Evolutionary conservation across 2,888 invertebrate genomes (phyloP).

Genomic region (Drosophila histrio): DNA sequence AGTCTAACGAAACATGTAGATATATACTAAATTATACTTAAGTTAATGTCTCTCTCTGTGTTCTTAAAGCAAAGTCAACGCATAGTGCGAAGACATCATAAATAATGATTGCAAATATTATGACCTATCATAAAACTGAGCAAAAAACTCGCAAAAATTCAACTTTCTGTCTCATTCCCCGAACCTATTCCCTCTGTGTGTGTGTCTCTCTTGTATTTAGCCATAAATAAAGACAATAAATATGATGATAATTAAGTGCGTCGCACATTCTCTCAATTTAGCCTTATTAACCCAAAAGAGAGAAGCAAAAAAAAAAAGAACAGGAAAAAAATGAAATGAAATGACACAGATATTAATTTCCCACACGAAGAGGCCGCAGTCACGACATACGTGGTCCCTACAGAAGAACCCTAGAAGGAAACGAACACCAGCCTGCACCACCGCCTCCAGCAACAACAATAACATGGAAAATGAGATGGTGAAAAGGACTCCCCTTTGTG

Average conservation of each 20-base stretch:
- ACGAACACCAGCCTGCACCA: slow-evolving; percentile 1
- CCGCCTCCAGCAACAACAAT: background rate
- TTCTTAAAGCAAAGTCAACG: background rate
- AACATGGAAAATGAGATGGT: background rate
- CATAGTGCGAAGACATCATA: slow-evolving; percentile 27
- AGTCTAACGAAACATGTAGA: background rate
- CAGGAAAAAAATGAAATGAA: slow-evolving; percentile 28
- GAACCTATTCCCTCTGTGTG: background rate
- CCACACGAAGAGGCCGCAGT: slow-evolving; percentile 54
- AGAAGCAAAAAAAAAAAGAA: background rate
- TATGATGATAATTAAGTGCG: slow-evolving; percentile 80
- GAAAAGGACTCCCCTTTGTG: slow-evolving; percentile 4
- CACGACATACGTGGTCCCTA: slow-evolving; percentile 39
- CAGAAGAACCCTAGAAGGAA: slow-evolving; percentile 19
- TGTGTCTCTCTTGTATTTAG: slow-evolving; percentile 3
- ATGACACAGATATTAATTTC: slow-evolving; percentile 79
- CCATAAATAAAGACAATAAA: slow-evolving; percentile 77
- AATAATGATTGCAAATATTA: slow-evolving; percentile 61
- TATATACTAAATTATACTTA: slow-evolving; percentile 11
- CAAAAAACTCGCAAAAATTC: slow-evolving; percentile 22
- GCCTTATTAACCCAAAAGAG: slow-evolving; percentile 79
- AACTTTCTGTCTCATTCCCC: slow-evolving; percentile 4
- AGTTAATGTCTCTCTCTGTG: background rate
- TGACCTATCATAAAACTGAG: slow-evolving; percentile 37
- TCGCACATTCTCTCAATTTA: slow-evolving; percentile 80